These are phyloP conservation scores for Netta rufina DNA, from an alignment of 2,797 vertebrate species.

Conservation along the genomic window DNA sequence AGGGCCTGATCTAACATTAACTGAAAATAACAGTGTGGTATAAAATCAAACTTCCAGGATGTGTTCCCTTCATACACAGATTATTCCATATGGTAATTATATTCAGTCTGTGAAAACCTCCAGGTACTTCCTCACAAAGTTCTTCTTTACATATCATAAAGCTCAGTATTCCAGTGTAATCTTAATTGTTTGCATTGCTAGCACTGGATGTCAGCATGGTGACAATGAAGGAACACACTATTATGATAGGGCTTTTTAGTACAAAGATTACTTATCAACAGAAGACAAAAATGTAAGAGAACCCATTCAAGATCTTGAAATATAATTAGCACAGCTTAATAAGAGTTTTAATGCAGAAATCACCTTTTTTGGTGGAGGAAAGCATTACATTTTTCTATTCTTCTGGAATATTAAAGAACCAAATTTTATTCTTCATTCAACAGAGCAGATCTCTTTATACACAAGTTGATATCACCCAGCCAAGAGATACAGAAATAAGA, in stretches of 20 bases:
- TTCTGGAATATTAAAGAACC: not conserved
- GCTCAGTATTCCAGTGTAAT: not conserved
- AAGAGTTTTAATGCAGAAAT: slow-evolving; percentile 9
- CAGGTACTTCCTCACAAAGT: not conserved
- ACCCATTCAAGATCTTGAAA: not conserved
- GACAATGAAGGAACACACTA: not conserved
- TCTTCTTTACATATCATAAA: not conserved
- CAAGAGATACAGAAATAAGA: not conserved
- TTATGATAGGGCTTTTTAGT: not conserved
- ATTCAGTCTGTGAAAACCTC: not conserved
- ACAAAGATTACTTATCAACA: not conserved
- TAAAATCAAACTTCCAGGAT: not conserved
- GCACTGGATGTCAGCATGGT: not conserved
- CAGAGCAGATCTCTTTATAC: not conserved
- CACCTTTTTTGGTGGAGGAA: not conserved
- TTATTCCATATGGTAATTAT: not conserved
- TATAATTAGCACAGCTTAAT: not conserved
- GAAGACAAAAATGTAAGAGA: not conserved
- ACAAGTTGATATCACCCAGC: not conserved
- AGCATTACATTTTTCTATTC: not conserved
- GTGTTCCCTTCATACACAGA: not conserved
- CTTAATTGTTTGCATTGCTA: slow-evolving; percentile 20
- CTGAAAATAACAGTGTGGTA: not conserved
- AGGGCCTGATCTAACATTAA: not conserved
- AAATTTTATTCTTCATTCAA: not conserved